Evolutionary conservation across 2,797 vertebrate genomes (phyloP), one percentile per base, ranked within the genome.

Genomic region (Trematomus bernacchii): DNA sequence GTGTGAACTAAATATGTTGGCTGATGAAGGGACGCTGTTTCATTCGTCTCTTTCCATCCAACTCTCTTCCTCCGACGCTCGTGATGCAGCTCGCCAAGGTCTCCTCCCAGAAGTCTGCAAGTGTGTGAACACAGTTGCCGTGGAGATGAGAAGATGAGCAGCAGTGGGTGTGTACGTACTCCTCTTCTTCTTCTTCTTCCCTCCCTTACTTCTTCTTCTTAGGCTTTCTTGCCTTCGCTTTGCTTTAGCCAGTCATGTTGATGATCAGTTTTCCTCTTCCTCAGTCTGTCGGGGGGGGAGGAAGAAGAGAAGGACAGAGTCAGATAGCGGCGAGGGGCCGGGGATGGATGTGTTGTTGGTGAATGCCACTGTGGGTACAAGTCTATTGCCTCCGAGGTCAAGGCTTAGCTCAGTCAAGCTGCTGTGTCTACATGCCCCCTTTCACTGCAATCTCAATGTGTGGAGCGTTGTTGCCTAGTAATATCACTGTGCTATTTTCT

Each of bases 61-160:
- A 79, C 63, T 77, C 82, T 67, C 69, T 74, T 85, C 82, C 73
- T 87, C 87, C 80, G 84, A 68, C 71, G 62, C 80, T 72, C 79
- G 66, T 76, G 85, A 76, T 76, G 47, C 63, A 64, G 85, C 87
- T 83, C 52, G 46, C 70, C 21, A 43, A 88, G 79, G 87, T 90
- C 78, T 89, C 86, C 88, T 85, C 85, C 81, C 86, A 88, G 82
- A 87, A 91, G 85, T 83, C 85, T 87, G 80, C 51, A 19, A 86
- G 86, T 46, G 77, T 88, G 90, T 77, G 89, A 92, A 89, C 79
- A 71, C 91, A 73, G 93, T 94, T 93, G 92, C 93, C 88, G 77
- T 94, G 93, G 91, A 92, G 90, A 93, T 90, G 88, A 83, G 84
- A 69, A 80, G 82, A 83, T 77, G 88, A 85, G 77, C 85, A 77